Evolutionary conservation across 2,113 vertebrate genomes (phyloP).

Genomic region (Pungitius pungitius): DNA sequence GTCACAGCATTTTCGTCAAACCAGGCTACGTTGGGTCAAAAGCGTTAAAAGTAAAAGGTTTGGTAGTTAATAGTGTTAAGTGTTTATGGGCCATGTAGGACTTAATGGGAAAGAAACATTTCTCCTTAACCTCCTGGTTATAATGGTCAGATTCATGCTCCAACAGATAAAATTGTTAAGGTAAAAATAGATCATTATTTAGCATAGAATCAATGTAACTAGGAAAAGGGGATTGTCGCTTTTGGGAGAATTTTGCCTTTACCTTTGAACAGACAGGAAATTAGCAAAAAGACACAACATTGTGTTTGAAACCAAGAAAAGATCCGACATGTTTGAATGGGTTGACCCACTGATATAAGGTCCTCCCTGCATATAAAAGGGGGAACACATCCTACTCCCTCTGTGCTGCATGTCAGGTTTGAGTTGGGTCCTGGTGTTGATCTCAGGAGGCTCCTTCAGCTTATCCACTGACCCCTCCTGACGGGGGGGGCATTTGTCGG

Average conservation of each 20-base stretch:
- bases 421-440: conserved; percentile 52
- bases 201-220: neutral
- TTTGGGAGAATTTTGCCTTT: neutral
- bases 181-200: neutral
- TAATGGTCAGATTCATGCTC: neutral
- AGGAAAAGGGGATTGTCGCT: neutral
- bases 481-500: conserved; percentile 65
- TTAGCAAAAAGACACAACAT: neutral
- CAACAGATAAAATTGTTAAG: neutral
- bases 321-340: neutral
- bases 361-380: neutral
- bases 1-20: neutral
- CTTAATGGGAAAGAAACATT: neutral
- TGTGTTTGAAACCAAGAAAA: conserved; percentile 8
- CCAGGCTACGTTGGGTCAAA: neutral
- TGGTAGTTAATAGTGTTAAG: neutral
- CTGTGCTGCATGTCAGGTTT: conserved; percentile 27
- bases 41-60: neutral
- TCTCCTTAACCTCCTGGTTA: neutral
- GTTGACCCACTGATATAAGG: conserved; percentile 5
- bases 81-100: neutral
- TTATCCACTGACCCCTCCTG: conserved; percentile 64
- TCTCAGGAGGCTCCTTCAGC: conserved; percentile 55
- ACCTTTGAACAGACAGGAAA: conserved; percentile 2
- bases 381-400: neutral